Conservation (phyloP, 1,140 invertebrate genomes). For the Drosophila lini region DNA sequence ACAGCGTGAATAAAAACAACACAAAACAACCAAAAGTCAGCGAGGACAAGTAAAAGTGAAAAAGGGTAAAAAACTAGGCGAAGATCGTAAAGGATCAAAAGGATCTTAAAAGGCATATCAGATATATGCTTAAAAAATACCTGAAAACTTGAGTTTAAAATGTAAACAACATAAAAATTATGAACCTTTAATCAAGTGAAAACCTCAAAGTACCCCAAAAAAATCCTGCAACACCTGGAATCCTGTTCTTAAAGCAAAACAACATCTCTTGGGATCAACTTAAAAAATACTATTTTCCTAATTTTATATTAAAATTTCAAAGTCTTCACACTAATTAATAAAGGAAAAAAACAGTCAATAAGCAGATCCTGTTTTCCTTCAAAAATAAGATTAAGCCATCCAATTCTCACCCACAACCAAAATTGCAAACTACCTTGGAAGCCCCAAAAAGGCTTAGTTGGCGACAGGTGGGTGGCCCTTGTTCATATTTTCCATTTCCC, state of each 20-base stretch:
- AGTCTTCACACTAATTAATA: neutral
- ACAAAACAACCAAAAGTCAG: slow-evolving; percentile 28
- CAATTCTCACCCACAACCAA: neutral
- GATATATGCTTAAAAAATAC: neutral
- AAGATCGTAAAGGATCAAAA: slow-evolving; percentile 8
- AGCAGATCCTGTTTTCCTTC: neutral
- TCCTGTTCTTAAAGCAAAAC: too few relatives aligned
- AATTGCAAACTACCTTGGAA: slow-evolving; percentile 3
- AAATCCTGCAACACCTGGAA: neutral
- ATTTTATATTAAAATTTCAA: too few relatives aligned
- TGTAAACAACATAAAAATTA: neutral
- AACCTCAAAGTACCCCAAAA: too few relatives aligned
- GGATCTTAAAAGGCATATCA: neutral
- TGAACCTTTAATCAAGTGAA: neutral
- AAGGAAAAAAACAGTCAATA: neutral
- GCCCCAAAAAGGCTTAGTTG: slow-evolving; percentile 20
- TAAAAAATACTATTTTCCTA: neutral
- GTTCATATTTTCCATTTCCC: slow-evolving; percentile 12
- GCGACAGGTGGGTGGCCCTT: slow-evolving; percentile 42
- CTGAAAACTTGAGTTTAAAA: neutral
- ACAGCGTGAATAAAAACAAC: slow-evolving; percentile 35
- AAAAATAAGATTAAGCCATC: neutral
- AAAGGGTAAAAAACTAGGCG: neutral
- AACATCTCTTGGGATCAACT: neutral
- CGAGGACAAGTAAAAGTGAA: slow-evolving; percentile 2